These are phyloP conservation scores for Corvus cornix DNA, from an alignment of 2,113 vertebrate genomes.

Conservation along the genomic window DNA sequence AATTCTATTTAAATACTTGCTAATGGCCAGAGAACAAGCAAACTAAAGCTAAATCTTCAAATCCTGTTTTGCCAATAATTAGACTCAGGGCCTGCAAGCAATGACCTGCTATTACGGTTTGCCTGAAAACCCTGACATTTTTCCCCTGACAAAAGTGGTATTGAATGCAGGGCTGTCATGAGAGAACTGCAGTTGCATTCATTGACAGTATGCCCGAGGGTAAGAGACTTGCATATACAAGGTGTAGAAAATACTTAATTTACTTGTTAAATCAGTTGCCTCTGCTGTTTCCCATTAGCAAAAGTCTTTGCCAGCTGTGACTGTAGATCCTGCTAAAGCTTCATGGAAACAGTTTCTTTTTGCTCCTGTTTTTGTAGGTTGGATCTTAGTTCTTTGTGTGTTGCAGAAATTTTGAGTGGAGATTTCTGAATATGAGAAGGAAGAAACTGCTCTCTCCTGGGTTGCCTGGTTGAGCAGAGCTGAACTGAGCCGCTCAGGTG, in stretches of 20 bases:
- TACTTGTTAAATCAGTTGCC: constrained; percentile 4
- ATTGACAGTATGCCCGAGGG: background rate
- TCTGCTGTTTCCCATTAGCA: background rate
- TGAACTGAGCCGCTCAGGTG: background rate
- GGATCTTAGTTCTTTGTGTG: background rate
- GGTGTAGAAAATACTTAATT: constrained; percentile 21
- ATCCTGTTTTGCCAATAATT: constrained; percentile 44
- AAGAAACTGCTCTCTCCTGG: background rate
- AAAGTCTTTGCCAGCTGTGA: background rate
- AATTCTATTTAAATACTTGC: constrained; percentile 26
- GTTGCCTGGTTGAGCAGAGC: background rate
- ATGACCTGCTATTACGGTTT: constrained; percentile 7
- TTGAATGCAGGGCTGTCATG: background rate
- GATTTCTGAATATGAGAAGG: background rate
- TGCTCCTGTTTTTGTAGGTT: background rate
- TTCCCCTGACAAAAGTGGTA: background rate
- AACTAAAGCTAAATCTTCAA: background rate
- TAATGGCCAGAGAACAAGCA: constrained; percentile 15
- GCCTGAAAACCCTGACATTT: background rate
- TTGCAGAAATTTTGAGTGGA: background rate
- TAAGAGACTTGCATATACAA: background rate
- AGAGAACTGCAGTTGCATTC: constrained; percentile 18
- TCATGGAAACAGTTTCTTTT: background rate
- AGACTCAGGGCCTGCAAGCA: background rate
- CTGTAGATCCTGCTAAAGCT: background rate